Evolutionary conservation across 2,888 invertebrate species (phyloP).

Genomic region (Ichneumoninae sp.): DNA sequence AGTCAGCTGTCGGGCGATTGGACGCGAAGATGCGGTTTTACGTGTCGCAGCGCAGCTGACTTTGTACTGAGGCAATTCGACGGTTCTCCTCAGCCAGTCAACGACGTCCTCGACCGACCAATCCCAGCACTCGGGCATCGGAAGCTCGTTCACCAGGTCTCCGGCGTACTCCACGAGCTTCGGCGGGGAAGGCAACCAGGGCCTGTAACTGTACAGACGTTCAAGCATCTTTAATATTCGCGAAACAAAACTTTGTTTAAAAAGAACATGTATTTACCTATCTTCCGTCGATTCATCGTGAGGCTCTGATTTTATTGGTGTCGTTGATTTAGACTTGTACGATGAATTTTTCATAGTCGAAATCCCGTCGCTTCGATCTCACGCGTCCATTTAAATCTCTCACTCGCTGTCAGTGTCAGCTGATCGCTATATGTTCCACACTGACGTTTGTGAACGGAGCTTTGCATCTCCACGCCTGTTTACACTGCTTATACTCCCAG

Average conservation of each 20-base stretch:
- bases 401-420: constrained; percentile 19
- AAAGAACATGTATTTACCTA: background rate
- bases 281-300: constrained; percentile 1
- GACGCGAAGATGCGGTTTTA: background rate
- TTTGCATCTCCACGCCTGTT: background rate
- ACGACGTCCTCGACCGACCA: constrained; percentile 85
- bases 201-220: constrained; percentile 19
- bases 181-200: constrained; percentile 62
- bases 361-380: background rate
- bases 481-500: background rate
- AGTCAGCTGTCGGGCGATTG: background rate
- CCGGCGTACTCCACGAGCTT: constrained; percentile 85
- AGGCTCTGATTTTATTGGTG: background rate
- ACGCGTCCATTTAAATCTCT: background rate
- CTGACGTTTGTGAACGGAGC: constrained; percentile 2
- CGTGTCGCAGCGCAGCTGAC: constrained; percentile 76
- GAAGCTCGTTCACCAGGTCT: constrained; percentile 83
- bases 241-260: background rate
- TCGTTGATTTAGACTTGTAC: background rate
- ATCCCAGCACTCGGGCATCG: constrained; percentile 83
- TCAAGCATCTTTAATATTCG: background rate
- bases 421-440: background rate
- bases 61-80: constrained; percentile 86
- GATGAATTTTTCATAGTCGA: constrained; percentile 3
- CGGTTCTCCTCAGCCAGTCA: constrained; percentile 84